Conservation (phyloP, 2,113 vertebrate species). For the Amblyopsis rosae region DNA sequence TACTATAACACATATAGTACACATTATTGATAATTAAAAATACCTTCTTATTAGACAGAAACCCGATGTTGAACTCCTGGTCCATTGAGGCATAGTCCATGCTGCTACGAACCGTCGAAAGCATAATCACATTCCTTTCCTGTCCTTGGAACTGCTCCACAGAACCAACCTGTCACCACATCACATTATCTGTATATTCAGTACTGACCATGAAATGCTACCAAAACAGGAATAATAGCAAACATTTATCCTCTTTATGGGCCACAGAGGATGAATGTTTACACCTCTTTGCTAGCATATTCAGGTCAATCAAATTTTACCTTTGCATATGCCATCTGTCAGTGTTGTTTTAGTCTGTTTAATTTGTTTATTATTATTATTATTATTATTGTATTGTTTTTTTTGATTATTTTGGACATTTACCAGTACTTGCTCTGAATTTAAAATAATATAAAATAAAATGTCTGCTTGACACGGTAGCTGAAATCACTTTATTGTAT, state of each 20-base stretch:
- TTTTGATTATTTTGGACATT: too few species aligned
- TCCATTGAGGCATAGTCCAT: conserved; percentile 81
- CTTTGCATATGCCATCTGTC: too few species aligned
- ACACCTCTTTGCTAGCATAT: too few species aligned
- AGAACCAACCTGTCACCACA: conserved; percentile 82
- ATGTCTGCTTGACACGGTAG: too few species aligned
- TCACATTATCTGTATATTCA: not conserved
- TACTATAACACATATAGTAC: not conserved
- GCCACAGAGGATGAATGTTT: not conserved
- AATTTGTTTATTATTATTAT: too few species aligned
- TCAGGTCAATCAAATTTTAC: too few species aligned
- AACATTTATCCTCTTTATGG: too few species aligned
- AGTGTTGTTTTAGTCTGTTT: too few species aligned
- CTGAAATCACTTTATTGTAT: too few species aligned
- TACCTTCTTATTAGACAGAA: conserved; percentile 91
- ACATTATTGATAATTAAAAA: not conserved
- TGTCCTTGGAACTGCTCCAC: conserved; percentile 97
- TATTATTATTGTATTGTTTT: too few species aligned
- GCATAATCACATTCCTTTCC: conserved; percentile 85
- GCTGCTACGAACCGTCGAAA: conserved; percentile 90
- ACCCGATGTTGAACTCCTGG: conserved; percentile 86
- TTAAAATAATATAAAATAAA: too few species aligned
- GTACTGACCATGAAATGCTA: too few species aligned
- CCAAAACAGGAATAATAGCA: not conserved
- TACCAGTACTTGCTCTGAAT: not conserved